These are phyloP conservation scores for Heliocidaris erythrogramma DNA, from an alignment of 35 echinoderm and acorn worm genomes.

Conservation along the genomic window DNA sequence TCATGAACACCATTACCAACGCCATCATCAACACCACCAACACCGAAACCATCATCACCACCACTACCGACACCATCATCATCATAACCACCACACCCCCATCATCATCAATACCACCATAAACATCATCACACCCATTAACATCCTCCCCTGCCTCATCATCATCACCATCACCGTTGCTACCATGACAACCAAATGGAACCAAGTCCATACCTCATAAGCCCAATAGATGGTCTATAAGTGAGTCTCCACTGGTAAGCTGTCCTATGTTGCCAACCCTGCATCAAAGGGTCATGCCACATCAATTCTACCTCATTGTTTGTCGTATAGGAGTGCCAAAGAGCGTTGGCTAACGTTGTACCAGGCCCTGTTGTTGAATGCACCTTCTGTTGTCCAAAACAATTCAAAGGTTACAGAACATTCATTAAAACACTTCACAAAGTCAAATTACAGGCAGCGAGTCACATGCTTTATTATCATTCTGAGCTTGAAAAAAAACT, in stretches of 20 bases:
- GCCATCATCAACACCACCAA: neutral
- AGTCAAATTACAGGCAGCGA: no score
- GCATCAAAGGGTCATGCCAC: conserved; percentile 92
- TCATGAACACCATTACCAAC: neutral
- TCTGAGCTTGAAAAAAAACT: no score
- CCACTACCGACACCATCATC: no score
- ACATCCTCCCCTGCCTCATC: conserved; percentile 24
- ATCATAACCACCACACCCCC: neutral
- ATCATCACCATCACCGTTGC: neutral
- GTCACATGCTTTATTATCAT: no score
- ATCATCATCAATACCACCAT: neutral
- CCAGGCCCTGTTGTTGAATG: conserved; percentile 71
- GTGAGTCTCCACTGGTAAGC: conserved; percentile 75
- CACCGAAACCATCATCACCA: no score
- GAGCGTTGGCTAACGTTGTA: conserved; percentile 64
- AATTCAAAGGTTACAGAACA: no score
- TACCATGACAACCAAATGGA: neutral
- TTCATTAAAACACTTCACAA: no score
- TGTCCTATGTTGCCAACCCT: conserved; percentile 81
- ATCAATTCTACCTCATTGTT: conserved; percentile 69
- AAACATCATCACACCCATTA: neutral
- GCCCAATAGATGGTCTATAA: conserved; percentile 77
- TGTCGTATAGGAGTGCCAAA: conserved; percentile 80
- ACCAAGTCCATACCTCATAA: conserved; percentile 70
- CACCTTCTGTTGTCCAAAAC: conserved; percentile 67